These are phyloP conservation scores for Drosophila quadrilineata DNA, from an alignment of 1,140 invertebrate genomes.

Conservation along the genomic window DNA sequence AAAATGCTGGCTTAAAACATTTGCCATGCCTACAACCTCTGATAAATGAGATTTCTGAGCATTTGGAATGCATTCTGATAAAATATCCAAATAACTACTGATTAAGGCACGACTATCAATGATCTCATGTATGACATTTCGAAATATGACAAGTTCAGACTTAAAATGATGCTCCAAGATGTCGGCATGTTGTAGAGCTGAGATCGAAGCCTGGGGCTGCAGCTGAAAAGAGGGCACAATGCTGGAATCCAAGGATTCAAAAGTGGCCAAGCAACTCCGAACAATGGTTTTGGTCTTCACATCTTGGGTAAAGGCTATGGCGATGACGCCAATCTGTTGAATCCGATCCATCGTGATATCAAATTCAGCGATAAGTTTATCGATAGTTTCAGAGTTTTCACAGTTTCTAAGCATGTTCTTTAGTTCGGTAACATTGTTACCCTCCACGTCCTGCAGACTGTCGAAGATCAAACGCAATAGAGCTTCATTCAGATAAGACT, in stretches of 20 bases:
- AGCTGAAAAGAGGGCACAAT: constrained; percentile 64
- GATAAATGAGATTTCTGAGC: constrained; percentile 19
- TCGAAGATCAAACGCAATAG: constrained; percentile 59
- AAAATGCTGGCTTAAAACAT: constrained; percentile 62
- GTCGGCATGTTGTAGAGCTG: constrained; percentile 31
- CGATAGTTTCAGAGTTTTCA: constrained; percentile 2
- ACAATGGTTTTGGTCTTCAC: constrained; percentile 67
- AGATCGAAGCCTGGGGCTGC: constrained; percentile 23
- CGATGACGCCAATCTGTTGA: constrained; percentile 74
- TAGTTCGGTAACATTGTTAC: constrained; percentile 40
- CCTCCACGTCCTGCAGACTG: constrained; percentile 47
- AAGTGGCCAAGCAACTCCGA: constrained; percentile 67
- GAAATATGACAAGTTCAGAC: constrained; percentile 61
- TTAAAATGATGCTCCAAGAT: constrained; percentile 67
- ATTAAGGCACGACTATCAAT: constrained; percentile 63
- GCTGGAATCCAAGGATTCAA: constrained; percentile 66
- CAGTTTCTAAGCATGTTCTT: constrained; percentile 18
- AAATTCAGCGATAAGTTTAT: constrained; percentile 56
- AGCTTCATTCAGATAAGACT: constrained; percentile 66
- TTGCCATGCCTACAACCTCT: constrained; percentile 53
- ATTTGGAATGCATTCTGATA: constrained; percentile 32
- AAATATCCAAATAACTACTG: constrained; percentile 55
- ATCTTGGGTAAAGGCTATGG: constrained; percentile 62
- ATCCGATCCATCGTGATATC: constrained; percentile 68
- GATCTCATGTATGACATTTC: constrained; percentile 67